Evolutionary conservation across 2,888 invertebrate genomes (phyloP), one percentile per base, ranked within the genome.

Genomic region (Polyploca ridens): DNA sequence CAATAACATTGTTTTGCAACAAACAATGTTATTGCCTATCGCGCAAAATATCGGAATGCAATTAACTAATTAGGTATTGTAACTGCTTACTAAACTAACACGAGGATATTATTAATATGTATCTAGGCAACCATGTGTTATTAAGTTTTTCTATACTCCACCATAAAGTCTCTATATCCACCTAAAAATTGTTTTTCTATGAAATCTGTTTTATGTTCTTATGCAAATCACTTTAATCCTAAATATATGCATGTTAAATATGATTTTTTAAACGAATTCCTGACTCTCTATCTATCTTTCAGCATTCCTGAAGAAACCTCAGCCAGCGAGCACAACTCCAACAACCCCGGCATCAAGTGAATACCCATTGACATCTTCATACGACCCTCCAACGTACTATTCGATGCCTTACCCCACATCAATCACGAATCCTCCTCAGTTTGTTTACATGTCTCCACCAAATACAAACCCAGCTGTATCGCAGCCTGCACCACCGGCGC

Each of bases 401-500:
- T 67, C 71, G 41, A 41, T 41, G 16, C 58, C 77, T 5, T 79
- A 72, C 66, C 71, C 75, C n/a, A 33, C 73, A 33, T 64, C 75
- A 58, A 41, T 68, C 0, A 66, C 62, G 5, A 65, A 73, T 0
- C 49, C 73, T 35, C 84, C 85, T 1, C 87, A 86, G 74, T 74
- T 87, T 0, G 69, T 89, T 58, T 91, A 86, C 66, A 78, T 85
- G 44, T 75, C 88, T 6, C 72, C 80, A 33, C 67, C 82, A 3
- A 0, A 60, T 79, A 10, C 64, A 79, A 1, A 81, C 83, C 33
- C 78, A 82, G 19, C 68, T 77, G 72, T 81, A 33, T 73, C 73
- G 8, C 74, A 80, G 5, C 65, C 83, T 33, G 63, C 79, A 4
- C 68, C 81, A 19, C 74, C 75, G 4, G 73, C 69, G 33, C 75